Evolutionary conservation across 2,113 vertebrate species (phyloP), one percentile per base, ranked within the genome.

Genomic region (Lepus americanus): DNA sequence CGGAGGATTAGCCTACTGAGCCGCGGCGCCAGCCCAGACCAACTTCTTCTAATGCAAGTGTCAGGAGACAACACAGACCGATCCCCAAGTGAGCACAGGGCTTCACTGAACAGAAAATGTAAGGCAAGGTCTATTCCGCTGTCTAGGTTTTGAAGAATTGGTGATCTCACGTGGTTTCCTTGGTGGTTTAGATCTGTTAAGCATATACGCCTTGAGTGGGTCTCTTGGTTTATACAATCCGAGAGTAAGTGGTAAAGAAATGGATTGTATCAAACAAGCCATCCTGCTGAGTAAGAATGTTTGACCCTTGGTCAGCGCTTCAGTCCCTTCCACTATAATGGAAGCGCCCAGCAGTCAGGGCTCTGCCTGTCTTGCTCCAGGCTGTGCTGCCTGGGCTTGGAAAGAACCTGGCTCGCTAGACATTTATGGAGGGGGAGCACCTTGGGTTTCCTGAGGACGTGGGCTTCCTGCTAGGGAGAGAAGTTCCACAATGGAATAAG

Each of bases 231-330:
- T 79, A 79, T 13, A 39, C 23, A 29, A 3, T 67, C 19, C 33
- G 16, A 29, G 12, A 12, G 39, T 12, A 5, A 11, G 22, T 17
- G 19, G 66, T 44, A 31, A 78, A 66, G n/a, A 25, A 27, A 51
- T 1, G 44, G 55, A 55, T 0, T 19, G 6, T 1, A 10, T 2
- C 33, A 31, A n/a, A 3, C 22, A 77, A 84, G n/a, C 66, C 25
- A 16, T 23, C 59, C 69, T 36, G 2, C 51, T 13, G 20, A 14
- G 6, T 8, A 5, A 3, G 20, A 25, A 25, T 1, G 19, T 25
- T n/a, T 19, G 27, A 9, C 25, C 6, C 11, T 14, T 13, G 3
- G 44, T 12, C 27, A 20, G 4, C 0, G 9, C 2, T 4, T 9
- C 14, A 5, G 20, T 1, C 27, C 9, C 22, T 22, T 11, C 33